phyloP scores from a whole-genome alignment of 2,888 invertebrate genomes.

The Sericinus montela region DNA sequence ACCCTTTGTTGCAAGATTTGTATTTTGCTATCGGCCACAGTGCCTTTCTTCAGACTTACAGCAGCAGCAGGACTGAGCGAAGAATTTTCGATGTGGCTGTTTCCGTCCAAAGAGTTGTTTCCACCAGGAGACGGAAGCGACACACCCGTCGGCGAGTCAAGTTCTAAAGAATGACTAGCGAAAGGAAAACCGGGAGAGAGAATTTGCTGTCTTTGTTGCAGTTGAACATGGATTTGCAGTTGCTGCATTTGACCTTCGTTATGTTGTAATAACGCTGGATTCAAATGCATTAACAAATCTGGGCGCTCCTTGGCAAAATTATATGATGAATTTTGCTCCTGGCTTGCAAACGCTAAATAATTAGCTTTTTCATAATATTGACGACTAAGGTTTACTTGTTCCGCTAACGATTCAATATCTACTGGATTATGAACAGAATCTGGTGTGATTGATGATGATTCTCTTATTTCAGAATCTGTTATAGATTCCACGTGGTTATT shows the following conservation, averaged over 20 bases:
- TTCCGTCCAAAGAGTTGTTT: conserved; percentile 84
- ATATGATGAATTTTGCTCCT: conserved; percentile 78
- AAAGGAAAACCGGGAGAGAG: conserved; percentile 81
- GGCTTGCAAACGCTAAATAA: conserved; percentile 66
- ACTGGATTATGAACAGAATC: conserved; percentile 82
- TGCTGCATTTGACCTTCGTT: conserved; percentile 82
- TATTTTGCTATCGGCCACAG: conserved; percentile 80
- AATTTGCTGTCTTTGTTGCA: conserved; percentile 82
- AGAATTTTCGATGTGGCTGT: conserved; percentile 77
- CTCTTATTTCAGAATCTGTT: conserved; percentile 82
- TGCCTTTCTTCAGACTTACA: conserved; percentile 83
- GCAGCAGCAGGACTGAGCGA: conserved; percentile 83
- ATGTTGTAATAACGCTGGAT: conserved; percentile 73
- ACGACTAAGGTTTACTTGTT: conserved; percentile 83
- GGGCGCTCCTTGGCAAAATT: conserved; percentile 81
- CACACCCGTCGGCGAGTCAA: conserved; percentile 86
- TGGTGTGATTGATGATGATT: conserved; percentile 85
- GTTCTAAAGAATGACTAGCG: conserved; percentile 83
- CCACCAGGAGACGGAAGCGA: conserved; percentile 90
- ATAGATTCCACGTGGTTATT: conserved; percentile 85
- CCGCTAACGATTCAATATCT: conserved; percentile 87
- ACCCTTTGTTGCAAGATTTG: conserved; percentile 91
- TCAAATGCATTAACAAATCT: conserved; percentile 79
- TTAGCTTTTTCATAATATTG: conserved; percentile 76
- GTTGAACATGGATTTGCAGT: conserved; percentile 84